Evolutionary conservation across 23 tunicate species (phyloP).

Genomic region (Halocynthia aurantium): DNA sequence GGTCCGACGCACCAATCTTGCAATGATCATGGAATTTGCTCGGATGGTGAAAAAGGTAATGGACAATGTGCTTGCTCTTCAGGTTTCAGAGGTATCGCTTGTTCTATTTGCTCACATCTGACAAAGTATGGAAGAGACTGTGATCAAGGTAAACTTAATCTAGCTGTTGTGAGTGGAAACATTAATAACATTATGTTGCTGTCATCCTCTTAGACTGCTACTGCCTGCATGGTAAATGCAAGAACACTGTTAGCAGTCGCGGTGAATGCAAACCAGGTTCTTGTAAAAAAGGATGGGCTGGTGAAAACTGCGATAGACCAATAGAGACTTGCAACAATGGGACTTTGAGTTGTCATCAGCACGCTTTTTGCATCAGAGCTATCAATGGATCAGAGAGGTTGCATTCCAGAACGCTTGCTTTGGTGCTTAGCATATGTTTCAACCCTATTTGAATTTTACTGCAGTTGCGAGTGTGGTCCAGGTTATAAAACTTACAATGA

Average conservation of each 20-base stretch:
- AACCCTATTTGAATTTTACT: not conserved
- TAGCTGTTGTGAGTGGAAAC: not conserved
- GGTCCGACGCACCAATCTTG: slow-evolving; percentile 55
- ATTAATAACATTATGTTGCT: not conserved
- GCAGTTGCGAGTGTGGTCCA: slow-evolving; percentile 53
- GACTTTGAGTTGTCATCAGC: slow-evolving; percentile 50
- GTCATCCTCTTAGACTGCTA: slow-evolving; percentile 38
- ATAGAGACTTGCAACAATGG: slow-evolving; percentile 27
- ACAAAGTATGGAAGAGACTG: slow-evolving; percentile 44
- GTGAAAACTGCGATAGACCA: slow-evolving; percentile 69
- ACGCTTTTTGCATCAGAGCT: slow-evolving; percentile 37
- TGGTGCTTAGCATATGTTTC: not conserved
- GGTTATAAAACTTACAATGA: slow-evolving; percentile 59
- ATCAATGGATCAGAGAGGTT: slow-evolving; percentile 9
- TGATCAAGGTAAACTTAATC: slow-evolving; percentile 28
- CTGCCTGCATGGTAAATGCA: slow-evolving; percentile 62
- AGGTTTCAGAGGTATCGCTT: slow-evolving; percentile 33
- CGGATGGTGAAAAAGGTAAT: slow-evolving; percentile 42
- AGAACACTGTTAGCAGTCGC: slow-evolving; percentile 23
- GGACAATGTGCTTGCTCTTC: slow-evolving; percentile 49
- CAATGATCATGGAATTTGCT: slow-evolving; percentile 51
- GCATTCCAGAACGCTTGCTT: not conserved
- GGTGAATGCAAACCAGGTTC: slow-evolving; percentile 54
- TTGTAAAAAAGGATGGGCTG: slow-evolving; percentile 57
- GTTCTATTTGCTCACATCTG: slow-evolving; percentile 33